A percentile compares a stretch with the other conserved stretches of the same genome.
phyloP scores from a whole-genome alignment of 2,888 invertebrate genomes.

The Griposia aprilina region DNA sequence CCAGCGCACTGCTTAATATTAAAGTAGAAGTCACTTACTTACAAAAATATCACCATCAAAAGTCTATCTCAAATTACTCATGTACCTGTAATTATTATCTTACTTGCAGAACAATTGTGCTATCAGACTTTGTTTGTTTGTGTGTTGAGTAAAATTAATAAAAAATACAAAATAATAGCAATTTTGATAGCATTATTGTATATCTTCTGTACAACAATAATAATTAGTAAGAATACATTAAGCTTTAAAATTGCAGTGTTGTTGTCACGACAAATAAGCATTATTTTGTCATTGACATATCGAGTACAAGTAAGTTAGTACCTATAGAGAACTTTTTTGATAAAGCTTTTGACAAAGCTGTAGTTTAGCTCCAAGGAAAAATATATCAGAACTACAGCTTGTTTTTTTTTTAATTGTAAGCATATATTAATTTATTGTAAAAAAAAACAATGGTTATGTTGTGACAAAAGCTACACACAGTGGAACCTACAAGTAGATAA shows the following conservation, averaged over 20 bases:
- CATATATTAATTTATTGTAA: background rate
- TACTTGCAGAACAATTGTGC: background rate
- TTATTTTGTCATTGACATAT: background rate
- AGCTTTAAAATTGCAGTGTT: background rate
- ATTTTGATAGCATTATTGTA: background rate
- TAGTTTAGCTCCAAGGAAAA: background rate
- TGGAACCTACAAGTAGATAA: background rate
- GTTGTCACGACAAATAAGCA: background rate
- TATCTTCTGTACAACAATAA: background rate
- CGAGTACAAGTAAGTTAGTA: background rate
- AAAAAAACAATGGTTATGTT: background rate
- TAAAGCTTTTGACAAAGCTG: background rate
- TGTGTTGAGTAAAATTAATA: background rate
- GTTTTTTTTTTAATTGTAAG: background rate
- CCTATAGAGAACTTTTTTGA: background rate
- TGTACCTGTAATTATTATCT: no score
- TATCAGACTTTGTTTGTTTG: background rate
- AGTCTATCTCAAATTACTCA: background rate
- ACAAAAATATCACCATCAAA: background rate
- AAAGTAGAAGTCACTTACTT: background rate
- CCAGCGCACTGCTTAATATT: no score
- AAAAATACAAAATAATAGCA: background rate
- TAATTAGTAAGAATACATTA: background rate
- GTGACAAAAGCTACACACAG: background rate
- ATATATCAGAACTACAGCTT: background rate